A percentile compares a stretch with the other conserved stretches of the same genome.
phyloP scores from a whole-genome alignment of 2,113 vertebrate species.

The Microcebus ravelobensis region DNA sequence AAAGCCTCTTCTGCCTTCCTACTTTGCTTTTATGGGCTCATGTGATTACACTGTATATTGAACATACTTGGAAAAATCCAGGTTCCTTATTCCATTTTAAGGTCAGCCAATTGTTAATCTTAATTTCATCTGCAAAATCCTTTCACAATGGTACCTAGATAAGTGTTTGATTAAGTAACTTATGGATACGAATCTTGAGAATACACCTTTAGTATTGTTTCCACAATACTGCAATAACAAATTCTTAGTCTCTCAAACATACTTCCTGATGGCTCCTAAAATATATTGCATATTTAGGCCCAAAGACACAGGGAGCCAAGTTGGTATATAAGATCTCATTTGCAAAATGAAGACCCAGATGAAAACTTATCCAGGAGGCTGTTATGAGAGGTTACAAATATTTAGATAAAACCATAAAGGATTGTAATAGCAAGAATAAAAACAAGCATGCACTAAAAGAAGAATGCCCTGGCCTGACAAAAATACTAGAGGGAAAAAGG shows the following conservation, averaged over 20 bases:
- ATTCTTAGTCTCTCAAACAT: neutral
- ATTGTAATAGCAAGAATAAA: neutral
- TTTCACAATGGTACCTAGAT: neutral
- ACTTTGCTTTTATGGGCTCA: neutral
- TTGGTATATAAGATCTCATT: neutral
- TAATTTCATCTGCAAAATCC: neutral
- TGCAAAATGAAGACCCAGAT: constrained; percentile 5
- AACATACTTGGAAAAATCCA: neutral
- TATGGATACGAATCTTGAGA: neutral
- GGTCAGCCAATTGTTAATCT: neutral
- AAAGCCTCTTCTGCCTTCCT: neutral
- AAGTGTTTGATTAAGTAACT: neutral
- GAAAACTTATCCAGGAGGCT: neutral
- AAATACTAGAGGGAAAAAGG: neutral
- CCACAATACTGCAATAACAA: neutral
- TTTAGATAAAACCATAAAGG: neutral
- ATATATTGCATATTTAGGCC: neutral
- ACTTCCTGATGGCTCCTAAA: neutral
- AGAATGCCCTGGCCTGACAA: neutral
- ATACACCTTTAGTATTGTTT: neutral
- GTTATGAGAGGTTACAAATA: neutral
- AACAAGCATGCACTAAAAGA: neutral
- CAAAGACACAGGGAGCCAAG: neutral
- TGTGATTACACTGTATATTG: neutral
- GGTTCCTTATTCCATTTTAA: neutral